Percentiles rank a stretch among this genome's conserved stretches.
Conservation (phyloP, 2,797 vertebrate genomes). For the Macrochelys suwanniensis region DNA sequence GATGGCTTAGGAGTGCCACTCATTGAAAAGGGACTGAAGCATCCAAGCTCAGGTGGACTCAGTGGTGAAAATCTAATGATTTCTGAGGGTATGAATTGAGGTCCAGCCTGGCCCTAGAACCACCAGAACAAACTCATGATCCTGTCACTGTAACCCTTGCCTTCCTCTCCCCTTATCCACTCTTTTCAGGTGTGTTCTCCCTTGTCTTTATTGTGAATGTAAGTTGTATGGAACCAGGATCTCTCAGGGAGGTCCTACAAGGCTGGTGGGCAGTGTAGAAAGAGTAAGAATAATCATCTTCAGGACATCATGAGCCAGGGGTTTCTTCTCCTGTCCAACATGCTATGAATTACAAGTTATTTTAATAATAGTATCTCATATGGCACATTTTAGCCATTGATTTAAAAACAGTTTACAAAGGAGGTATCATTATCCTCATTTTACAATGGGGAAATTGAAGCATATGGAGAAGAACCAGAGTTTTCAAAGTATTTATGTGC, state of each 20-base stretch:
- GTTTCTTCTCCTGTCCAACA: neutral
- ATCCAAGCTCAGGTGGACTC: no score
- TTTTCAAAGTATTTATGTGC: accelerated
- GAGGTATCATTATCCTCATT: neutral
- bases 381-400: neutral
- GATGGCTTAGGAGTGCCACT: no score
- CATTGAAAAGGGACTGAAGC: no score
- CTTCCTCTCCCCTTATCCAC: neutral
- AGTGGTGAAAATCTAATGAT: no score
- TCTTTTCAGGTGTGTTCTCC: neutral
- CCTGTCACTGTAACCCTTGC: neutral
- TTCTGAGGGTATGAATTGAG: no score
- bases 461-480: accelerated
- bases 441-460: neutral
- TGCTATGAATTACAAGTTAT: neutral
- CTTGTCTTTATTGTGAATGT: neutral
- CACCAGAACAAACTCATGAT: neutral
- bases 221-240: neutral
- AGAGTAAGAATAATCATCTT: neutral
- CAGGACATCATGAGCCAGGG: neutral
- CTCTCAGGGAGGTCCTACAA: neutral
- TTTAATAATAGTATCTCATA: neutral
- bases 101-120: neutral
- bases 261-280: neutral
- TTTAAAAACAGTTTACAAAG: neutral